Evolutionary conservation across 1,140 invertebrate species (phyloP), one percentile per base, ranked within the genome.

Genomic region (Araneus ventricosus): DNA sequence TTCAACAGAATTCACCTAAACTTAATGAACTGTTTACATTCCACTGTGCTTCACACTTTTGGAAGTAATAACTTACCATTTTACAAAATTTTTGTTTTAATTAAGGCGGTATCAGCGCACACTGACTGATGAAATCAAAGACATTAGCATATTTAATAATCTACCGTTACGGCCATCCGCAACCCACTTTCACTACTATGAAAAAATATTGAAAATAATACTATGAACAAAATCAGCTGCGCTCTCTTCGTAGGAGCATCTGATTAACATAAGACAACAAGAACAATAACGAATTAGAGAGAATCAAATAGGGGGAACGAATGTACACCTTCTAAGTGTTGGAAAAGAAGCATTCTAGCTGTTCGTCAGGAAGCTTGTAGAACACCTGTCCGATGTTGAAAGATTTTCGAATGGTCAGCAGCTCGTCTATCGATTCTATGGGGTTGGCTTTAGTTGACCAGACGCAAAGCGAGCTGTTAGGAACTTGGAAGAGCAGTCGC

Each of bases 401-500:
- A 27, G 92, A 85, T 75, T 94, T 94, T 30, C 94, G 70, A 41
- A 94, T 94, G 34, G 93, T 57, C 30, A 94, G 80, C 63, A 94
- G 39, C 75, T 94, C 94, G 24, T 94, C 94, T 20, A 94, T 85
- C 37, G 91, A 90, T 14, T 94, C 92, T n/a, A 93, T 91, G 59
- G 94, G 94, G 41, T 94, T 92, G 41, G 75, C 88, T 34, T 94
- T 93, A 27, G 90, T 84, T 24, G 85, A 93, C 93, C 94, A 94
- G 6, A 94, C 93, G 10, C 93, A 94, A 24, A 94, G 88, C n/a
- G 94, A 94, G 84, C 94, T 94, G 82, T 94, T 94, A 87, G 94
- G 94, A 92, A 94, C 94, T 86, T 95, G 94, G 80, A 94, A 95
- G 22, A 95, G 94, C 22, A 95, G 84, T 67, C 94, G 41, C 82